Evolutionary conservation across 1,140 invertebrate species (phyloP), one percentile per base, ranked within the genome.

Genomic region (Eueides isabella): DNA sequence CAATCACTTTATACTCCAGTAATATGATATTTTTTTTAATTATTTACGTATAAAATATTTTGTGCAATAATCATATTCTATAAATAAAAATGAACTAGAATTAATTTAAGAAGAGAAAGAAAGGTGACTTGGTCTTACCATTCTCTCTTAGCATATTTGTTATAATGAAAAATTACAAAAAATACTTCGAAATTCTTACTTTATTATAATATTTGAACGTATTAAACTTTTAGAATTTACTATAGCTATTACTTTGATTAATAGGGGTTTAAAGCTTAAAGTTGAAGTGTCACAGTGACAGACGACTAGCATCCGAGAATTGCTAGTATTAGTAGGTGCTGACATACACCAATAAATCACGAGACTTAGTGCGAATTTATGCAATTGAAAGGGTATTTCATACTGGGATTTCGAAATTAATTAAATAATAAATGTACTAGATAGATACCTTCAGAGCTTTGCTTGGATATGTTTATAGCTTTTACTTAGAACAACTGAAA

Each of bases 341-440:
- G 48, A 55, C 48, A 55, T 55, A 26, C 19, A 55, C 38, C 66
- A 48, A 48, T 67, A 55, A 55, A 67, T 67, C 12, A 67, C 41
- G 11, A 23, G 33, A 30, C 66, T 67, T 67, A 31, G 41, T 19
- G 48, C 29, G 29, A 67, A 67, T 67, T 67, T 67, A 67, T 67
- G 66, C 38, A 48, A 30, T 30, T 55, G 41, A 55, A 55, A 55
- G 48, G 48, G 9, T 55, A 12, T 55, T 55, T 55, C 48, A 55
- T 26, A 55, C 19, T 55, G 19, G 19, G 7, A 26, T 26, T 26
- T 55, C 26, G 48, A 26, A 55, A 23, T 55, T 55, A 55, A n/a
- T 38, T n/a, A 2, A 48, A 7, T 48, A n/a, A 48, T n/a, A 23
- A 48, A 48, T 19, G 41, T 19, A 23, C 1, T 48, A 7, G 5